phyloP scores from a whole-genome alignment of 2,888 invertebrate genomes.

The Lysandra coridon region DNA sequence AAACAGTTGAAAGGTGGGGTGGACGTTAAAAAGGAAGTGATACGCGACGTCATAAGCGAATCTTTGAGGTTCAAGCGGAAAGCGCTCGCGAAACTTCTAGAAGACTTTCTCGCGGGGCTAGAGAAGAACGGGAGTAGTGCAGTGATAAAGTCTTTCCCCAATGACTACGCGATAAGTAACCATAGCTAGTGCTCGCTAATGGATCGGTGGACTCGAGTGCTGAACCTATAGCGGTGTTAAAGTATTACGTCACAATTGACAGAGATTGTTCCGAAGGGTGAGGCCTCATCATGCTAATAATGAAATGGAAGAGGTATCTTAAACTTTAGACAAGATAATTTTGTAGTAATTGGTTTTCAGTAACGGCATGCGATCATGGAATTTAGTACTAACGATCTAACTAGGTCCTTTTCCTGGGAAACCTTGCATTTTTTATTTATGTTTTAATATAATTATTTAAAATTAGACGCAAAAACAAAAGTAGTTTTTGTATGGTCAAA shows the following conservation, averaged over 20 bases:
- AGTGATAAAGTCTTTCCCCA: conserved; percentile 61
- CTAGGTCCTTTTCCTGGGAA: background rate
- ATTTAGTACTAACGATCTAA: background rate
- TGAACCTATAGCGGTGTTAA: conserved; percentile 28
- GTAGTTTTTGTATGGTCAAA: background rate
- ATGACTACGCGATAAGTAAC: conserved; percentile 61
- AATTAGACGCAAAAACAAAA: background rate
- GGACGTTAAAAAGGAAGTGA: conserved; percentile 84
- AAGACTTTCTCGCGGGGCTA: conserved; percentile 81
- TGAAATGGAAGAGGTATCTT: background rate
- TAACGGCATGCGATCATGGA: background rate
- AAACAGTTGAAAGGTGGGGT: conserved; percentile 85
- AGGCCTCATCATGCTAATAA: background rate
- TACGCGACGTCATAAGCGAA: conserved; percentile 87
- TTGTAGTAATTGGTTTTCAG: background rate
- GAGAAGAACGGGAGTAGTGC: conserved; percentile 77
- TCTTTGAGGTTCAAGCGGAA: conserved; percentile 89
- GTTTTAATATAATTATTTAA: background rate
- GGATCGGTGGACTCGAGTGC: conserved; percentile 41
- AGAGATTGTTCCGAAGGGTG: background rate
- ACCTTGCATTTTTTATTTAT: background rate
- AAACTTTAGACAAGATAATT: background rate
- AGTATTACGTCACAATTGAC: conserved; percentile 19
- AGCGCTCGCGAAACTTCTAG: conserved; percentile 83
- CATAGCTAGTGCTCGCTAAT: conserved; percentile 64